Percentiles rank a stretch among this genome's conserved stretches.
Conservation (phyloP, 37 sponge, comb jelly and placozoan species). For the Tethya wilhelma region DNA sequence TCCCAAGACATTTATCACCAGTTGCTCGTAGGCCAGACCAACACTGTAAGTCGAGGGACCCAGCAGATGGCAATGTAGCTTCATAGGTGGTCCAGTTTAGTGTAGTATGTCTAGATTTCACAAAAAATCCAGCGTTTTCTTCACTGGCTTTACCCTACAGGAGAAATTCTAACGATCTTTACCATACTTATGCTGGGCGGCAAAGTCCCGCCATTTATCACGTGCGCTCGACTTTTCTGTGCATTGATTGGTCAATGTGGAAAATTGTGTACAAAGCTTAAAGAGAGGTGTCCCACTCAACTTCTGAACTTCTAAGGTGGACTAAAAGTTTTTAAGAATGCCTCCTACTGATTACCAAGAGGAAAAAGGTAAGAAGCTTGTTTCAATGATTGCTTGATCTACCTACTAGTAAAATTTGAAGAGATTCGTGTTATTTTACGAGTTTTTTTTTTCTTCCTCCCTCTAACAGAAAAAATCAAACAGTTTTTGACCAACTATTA, state of each 20-base stretch:
- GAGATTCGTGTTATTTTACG: background rate
- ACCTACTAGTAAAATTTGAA: background rate
- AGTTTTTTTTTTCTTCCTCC: background rate
- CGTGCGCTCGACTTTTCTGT: background rate
- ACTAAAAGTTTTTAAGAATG: too few species aligned
- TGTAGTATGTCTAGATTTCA: too few species aligned
- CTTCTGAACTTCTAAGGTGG: too few species aligned
- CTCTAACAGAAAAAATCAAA: slow-evolving; percentile 74
- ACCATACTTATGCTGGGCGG: too few species aligned
- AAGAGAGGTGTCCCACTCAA: too few species aligned
- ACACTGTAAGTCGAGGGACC: slow-evolving; percentile 18
- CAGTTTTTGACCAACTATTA: slow-evolving; percentile 88
- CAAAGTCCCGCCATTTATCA: background rate
- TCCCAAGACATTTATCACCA: slow-evolving; percentile 37
- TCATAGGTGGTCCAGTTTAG: background rate
- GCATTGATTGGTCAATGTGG: too few species aligned
- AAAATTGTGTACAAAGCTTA: too few species aligned
- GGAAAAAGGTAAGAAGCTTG: slow-evolving; percentile 74
- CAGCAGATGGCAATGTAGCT: background rate
- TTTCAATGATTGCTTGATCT: background rate
- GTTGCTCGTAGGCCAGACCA: slow-evolving; percentile 60
- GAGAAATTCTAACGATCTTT: too few species aligned
- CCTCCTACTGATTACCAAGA: slow-evolving; percentile 81
- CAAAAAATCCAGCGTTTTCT: too few species aligned
- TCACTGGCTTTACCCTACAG: too few species aligned